phyloP scores from a whole-genome alignment of 1,140 invertebrate genomes.

The Drosophila asahinai region DNA sequence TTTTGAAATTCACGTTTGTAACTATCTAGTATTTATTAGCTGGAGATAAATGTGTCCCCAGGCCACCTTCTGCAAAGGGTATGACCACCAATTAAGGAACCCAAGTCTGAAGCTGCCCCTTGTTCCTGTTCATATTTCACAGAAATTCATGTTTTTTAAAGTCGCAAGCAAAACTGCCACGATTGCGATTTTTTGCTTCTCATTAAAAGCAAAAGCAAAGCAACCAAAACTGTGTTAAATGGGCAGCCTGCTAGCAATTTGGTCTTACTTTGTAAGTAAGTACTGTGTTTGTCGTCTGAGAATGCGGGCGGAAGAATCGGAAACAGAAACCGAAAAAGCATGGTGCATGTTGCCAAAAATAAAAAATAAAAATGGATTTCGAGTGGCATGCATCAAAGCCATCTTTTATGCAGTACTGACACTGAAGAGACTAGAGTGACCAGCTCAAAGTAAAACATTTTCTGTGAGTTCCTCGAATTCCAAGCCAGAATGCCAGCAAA shows the following conservation, averaged over 20 bases:
- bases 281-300: slow-evolving; percentile 53
- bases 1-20: no score
- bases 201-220: slow-evolving; percentile 49
- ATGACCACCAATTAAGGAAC: no score
- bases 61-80: background rate
- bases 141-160: slow-evolving; percentile 57
- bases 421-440: background rate
- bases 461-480: background rate
- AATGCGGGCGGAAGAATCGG: slow-evolving; percentile 53
- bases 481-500: background rate
- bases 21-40: no score
- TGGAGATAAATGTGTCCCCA: no score
- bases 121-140: slow-evolving; percentile 15
- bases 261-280: background rate
- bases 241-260: slow-evolving; percentile 13
- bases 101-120: background rate
- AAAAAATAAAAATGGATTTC: background rate
- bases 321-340: slow-evolving; percentile 55
- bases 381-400: background rate
- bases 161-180: slow-evolving; percentile 2
- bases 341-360: slow-evolving; percentile 15
- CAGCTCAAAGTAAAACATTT: background rate
- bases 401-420: no score
- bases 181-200: slow-evolving; percentile 53
- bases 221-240: slow-evolving; percentile 9